Conservation (phyloP, 1,140 invertebrate species). For the Heliconius hewitsoni region DNA sequence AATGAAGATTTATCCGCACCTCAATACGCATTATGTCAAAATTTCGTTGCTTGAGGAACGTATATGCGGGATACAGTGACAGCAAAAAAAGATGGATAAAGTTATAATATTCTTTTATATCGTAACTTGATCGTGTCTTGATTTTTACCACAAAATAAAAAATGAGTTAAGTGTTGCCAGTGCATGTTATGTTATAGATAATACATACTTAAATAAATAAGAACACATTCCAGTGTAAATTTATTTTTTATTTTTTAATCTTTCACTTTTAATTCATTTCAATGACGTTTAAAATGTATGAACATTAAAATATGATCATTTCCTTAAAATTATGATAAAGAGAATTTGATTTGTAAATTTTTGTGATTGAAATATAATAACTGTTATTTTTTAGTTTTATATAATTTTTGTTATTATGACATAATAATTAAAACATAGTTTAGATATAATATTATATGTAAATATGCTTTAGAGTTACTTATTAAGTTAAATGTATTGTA, state of each 20-base stretch:
- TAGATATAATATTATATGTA: slow-evolving; percentile 46
- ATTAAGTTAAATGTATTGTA: slow-evolving; percentile 52
- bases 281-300: not conserved
- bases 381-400: not conserved
- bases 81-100: no score
- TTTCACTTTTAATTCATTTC: not conserved
- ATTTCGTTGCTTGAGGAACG: no score
- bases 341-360: slow-evolving; percentile 15
- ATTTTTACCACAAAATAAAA: not conserved
- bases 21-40: no score
- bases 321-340: not conserved
- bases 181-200: not conserved
- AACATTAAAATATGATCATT: no score
- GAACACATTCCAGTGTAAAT: slow-evolving; percentile 3
- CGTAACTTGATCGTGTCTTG: not conserved
- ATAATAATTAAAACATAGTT: not conserved
- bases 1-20: no score
- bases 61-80: no score
- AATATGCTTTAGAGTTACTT: slow-evolving; percentile 49
- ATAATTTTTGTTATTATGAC: slow-evolving; percentile 14
- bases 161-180: not conserved
- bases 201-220: not conserved
- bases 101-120: no score
- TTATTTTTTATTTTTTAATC: not conserved
- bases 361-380: slow-evolving; percentile 7